Base-by-base conservation (phyloP, 2,797 vertebrate species). In the Chaetophractus vellerosus region DNA sequence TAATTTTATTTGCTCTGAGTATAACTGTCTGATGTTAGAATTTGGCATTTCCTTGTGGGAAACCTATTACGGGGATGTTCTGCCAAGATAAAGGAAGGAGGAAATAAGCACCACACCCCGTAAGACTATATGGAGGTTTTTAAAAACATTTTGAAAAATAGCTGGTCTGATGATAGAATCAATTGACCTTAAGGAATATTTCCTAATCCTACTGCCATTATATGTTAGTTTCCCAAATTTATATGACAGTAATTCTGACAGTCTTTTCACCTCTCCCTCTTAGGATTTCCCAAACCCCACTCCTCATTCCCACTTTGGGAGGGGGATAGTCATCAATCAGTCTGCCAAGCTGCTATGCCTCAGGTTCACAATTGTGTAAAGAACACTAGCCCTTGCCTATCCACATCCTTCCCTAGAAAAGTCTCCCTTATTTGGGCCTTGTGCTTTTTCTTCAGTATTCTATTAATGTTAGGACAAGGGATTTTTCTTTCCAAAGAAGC, bases 81-180 rank as follows among this genome's bases (percentile, higher is more conserved):
- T 97, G 97, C 97, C 97, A 98, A 96, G 83, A 97, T 87, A 93
- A 95, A 97, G 94, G 96, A 97, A 96, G 94, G 79, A 97, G 92
- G 94, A 96, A 97, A 94, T 94, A 74, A 95, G 92, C n/a, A 92
- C 94, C 92, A 0, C 96, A 75, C 96, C 97, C 96, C 80, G 90
- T 68, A 94, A 86, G 52, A 95, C 91, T 95, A 86, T 93, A 97
- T 94, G 87, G 88, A 97, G 91, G 18, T 69, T 96, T 93, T 66
- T 41, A 78, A 96, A 95, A 97, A 74, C 74, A 74, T 59, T 93
- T 91, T 96, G 89, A 97, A 97, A 97, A 97, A 98, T 97, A 97
- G 92, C 80, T 95, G 71, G 74, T 96, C 87, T 97, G 95, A 95
- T 95, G 96, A 96, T 93, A 95, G 93, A 96, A 96, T 96, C 94